Percentiles rank a stretch among this genome's conserved stretches.
phyloP scores from a whole-genome alignment of 2,888 invertebrate species.

The Amphimallon solstitiale region DNA sequence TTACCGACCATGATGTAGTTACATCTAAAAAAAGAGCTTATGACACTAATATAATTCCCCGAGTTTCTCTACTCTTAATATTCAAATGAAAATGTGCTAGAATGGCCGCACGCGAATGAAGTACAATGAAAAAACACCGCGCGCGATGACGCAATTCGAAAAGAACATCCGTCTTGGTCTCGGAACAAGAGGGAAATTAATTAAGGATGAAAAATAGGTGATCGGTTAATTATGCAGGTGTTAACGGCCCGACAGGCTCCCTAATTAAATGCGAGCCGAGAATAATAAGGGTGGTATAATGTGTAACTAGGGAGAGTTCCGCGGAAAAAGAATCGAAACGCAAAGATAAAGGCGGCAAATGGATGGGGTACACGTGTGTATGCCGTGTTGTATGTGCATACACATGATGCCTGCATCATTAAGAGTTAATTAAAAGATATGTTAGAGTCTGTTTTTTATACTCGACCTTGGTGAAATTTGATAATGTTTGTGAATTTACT shows the following conservation, averaged over 20 bases:
- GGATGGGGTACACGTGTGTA: neutral
- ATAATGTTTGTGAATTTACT: too few relatives aligned
- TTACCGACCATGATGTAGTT: too few relatives aligned
- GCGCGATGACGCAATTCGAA: conserved; percentile 15
- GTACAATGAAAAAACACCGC: too few relatives aligned
- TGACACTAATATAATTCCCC: too few relatives aligned
- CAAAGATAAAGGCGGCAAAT: neutral
- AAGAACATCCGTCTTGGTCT: conserved; percentile 23
- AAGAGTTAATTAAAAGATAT: too few relatives aligned
- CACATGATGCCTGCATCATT: too few relatives aligned
- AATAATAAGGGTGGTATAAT: conserved; percentile 23
- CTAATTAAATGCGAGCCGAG: conserved; percentile 26
- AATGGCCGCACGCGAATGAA: neutral
- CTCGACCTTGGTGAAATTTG: too few relatives aligned
- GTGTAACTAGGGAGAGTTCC: neutral
- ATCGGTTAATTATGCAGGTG: conserved; percentile 30
- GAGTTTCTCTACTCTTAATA: too few relatives aligned
- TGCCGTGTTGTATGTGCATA: too few relatives aligned
- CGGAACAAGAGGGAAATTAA: conserved; percentile 13
- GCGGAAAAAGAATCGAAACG: neutral
- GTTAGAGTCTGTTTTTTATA: too few relatives aligned
- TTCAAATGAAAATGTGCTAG: too few relatives aligned
- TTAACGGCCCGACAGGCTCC: conserved; percentile 16
- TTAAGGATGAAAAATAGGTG: conserved; percentile 31
- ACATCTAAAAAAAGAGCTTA: too few relatives aligned